These are phyloP conservation scores for Abramis brama DNA, from an alignment of 2,113 vertebrate genomes.

Conservation along the genomic window DNA sequence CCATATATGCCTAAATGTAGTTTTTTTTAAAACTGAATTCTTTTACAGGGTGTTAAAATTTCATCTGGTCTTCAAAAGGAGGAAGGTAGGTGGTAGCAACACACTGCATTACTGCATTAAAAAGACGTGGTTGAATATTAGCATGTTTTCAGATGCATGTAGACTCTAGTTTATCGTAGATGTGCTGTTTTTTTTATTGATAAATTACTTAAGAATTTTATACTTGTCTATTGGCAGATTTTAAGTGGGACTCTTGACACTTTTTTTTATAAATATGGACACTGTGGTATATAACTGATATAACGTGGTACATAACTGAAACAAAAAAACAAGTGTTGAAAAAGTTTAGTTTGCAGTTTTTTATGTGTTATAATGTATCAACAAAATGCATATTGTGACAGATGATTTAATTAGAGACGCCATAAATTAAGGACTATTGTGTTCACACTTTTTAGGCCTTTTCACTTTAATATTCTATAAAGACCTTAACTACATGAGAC, in stretches of 20 bases:
- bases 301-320: no score
- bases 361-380: neutral
- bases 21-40: neutral
- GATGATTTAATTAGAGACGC: neutral
- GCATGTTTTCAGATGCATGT: neutral
- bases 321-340: no score
- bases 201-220: neutral
- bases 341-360: neutral
- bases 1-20: neutral
- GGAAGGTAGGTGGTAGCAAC: neutral
- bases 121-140: neutral
- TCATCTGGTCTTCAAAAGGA: neutral
- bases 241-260: neutral
- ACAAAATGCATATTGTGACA: neutral
- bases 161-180: neutral
- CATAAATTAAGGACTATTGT: neutral
- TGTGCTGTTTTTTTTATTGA: neutral
- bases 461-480: neutral
- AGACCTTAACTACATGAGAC: neutral
- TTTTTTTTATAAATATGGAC: neutral
- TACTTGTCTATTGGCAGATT: neutral
- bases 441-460: neutral
- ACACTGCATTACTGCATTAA: neutral
- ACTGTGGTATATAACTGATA: neutral
- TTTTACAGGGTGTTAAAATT: neutral